Evolutionary conservation across 1,140 invertebrate species (phyloP), one percentile per base, ranked within the genome.

Genomic region (Tetramorium simillimum): DNA sequence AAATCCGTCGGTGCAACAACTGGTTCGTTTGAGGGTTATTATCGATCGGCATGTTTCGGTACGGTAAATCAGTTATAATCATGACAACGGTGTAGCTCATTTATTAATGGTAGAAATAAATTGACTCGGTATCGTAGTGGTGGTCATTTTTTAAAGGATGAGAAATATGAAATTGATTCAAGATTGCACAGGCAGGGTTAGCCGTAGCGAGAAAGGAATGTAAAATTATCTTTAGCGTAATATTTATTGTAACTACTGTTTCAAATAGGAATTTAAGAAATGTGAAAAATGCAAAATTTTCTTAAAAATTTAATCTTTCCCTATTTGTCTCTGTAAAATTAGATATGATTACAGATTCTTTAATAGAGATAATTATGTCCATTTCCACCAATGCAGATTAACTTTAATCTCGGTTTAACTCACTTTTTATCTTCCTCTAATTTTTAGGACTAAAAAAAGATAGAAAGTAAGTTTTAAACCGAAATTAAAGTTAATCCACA

Each of bases 1-100:
- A 90, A 90, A 90, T 89, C 88, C 88, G 60, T 80, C 56, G 46
- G 60, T 76, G 77, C 82, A 90, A 89, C 88, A 67, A 85, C 78
- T 75, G 33, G 73, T 85, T 90, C 67, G 80, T 90, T 89, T 85
- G 60, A 78, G 40, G 33, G 67, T 78, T 89, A 81, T 70, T 81
- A 81, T 81, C 49, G 63, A 81, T 70, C 63, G 77, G 21, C 63
- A 21, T 37, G 63, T 69, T 81, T 81, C 49, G 33, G n/a, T 21
- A 63, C 49, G 21, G 49, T 70, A 81, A 81, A 81, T 81, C 77
- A 81, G 28, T 81, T 81, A 37, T 40, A 56, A 56, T 80, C 62
- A 43, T 33, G 62, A 49, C 77, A 80, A 37, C 33, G 33, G 62
- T 69, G 33, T 51, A 51, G 24, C 21, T 69, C 63, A 80, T 69